These are phyloP conservation scores for Chlorodrepanis virens DNA, from an alignment of 2,113 vertebrate species.

Conservation along the genomic window DNA sequence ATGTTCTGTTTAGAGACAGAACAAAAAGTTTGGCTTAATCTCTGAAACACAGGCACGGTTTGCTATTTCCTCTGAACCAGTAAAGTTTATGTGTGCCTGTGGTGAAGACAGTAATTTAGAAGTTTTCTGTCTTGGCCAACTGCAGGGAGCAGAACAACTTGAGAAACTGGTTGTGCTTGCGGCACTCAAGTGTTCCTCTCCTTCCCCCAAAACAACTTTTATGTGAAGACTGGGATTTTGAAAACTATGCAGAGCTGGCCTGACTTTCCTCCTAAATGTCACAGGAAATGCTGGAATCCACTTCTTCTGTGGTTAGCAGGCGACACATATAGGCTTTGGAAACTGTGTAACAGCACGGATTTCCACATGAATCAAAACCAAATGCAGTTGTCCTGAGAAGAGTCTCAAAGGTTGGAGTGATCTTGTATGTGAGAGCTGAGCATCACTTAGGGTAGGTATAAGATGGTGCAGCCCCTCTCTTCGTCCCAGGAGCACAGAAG, in stretches of 20 bases:
- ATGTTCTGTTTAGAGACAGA: neutral
- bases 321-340: slow-evolving; percentile 11
- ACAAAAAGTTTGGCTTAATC: neutral
- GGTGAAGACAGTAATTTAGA: neutral
- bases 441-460: neutral
- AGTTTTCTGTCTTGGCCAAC: neutral
- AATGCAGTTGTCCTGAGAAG: neutral
- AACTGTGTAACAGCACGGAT: neutral
- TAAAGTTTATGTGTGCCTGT: neutral
- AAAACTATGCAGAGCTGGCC: slow-evolving; percentile 20
- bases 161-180: neutral
- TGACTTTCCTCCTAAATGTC: slow-evolving; percentile 38
- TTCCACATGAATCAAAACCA: slow-evolving; percentile 15
- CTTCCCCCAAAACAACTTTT: slow-evolving; percentile 39
- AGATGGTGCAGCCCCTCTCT: neutral
- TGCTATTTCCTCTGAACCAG: slow-evolving; percentile 19
- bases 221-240: slow-evolving; percentile 43
- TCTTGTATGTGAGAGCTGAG: neutral
- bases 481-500: neutral
- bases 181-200: neutral
- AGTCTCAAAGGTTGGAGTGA: neutral
- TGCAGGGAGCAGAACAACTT: neutral
- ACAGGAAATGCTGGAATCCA: neutral
- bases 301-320: neutral
- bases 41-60: neutral